These are phyloP conservation scores for Plutomurus gul DNA, from an alignment of 1,140 invertebrate species.

Conservation along the genomic window DNA sequence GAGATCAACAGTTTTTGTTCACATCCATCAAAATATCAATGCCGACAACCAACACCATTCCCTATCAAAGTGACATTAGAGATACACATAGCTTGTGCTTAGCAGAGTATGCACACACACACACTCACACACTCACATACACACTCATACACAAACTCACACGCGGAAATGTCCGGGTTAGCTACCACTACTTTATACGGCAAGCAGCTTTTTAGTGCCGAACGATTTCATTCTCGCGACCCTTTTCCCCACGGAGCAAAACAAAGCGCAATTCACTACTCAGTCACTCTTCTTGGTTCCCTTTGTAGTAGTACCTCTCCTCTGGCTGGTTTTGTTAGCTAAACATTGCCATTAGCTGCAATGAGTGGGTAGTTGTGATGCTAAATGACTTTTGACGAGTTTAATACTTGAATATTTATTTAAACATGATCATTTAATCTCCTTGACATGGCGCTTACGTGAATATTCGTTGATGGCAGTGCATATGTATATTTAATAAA, in stretches of 20 bases:
- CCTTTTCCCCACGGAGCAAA: not conserved
- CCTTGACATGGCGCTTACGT: too few species aligned
- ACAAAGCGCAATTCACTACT: not conserved
- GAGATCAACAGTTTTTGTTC: constrained; percentile 45
- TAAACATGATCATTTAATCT: too few species aligned
- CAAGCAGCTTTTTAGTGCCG: not conserved
- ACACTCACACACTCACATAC: not conserved
- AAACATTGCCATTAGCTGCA: not conserved
- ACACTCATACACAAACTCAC: not conserved
- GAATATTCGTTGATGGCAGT: too few species aligned
- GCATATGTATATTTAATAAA: not conserved
- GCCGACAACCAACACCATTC: not conserved
- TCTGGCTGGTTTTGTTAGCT: not conserved
- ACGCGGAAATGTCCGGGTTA: not conserved
- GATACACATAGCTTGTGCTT: not conserved
- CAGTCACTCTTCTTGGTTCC: too few species aligned
- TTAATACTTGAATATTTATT: not conserved
- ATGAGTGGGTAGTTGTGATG: too few species aligned
- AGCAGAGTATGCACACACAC: too few species aligned
- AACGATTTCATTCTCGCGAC: not conserved
- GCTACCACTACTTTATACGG: not conserved
- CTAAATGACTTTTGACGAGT: not conserved
- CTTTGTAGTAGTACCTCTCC: too few species aligned
- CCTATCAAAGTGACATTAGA: constrained; percentile 29
- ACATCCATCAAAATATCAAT: constrained; percentile 48